Conservation (phyloP, 2,888 invertebrate genomes). For the Nomada ferruginata region DNA sequence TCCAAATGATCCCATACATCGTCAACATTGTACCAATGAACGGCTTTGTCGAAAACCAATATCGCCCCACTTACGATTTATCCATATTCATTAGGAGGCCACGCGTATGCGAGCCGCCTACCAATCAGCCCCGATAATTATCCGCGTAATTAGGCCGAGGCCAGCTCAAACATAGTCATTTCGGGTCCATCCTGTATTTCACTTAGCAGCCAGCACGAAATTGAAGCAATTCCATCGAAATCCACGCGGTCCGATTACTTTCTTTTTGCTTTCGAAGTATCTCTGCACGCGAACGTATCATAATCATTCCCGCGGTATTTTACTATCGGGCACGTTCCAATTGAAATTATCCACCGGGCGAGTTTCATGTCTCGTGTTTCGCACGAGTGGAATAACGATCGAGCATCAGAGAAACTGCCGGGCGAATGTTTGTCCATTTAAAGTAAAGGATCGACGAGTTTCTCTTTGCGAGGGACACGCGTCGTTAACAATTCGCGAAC, state of each 20-base stretch:
- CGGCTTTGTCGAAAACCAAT: conserved; percentile 61
- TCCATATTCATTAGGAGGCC: conserved; percentile 70
- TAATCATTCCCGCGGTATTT: not conserved
- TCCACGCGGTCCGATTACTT: conserved; percentile 22
- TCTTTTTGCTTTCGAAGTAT: conserved; percentile 1
- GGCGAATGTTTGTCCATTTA: conserved; percentile 1
- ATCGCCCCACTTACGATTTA: conserved; percentile 70
- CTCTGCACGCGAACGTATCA: not conserved
- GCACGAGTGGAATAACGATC: not conserved
- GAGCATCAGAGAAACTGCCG: not conserved
- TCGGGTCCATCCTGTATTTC: conserved; percentile 41
- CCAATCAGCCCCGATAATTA: conserved; percentile 72
- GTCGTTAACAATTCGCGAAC: not conserved
- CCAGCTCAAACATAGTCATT: conserved; percentile 54
- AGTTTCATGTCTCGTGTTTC: not conserved
- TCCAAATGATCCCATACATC: conserved; percentile 46
- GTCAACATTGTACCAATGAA: conserved; percentile 41
- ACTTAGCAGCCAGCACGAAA: conserved; percentile 31
- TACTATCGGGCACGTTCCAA: not conserved
- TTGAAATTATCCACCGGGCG: not conserved
- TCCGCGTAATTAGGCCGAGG: conserved; percentile 66
- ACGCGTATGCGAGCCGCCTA: conserved; percentile 42
- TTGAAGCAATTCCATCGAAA: conserved; percentile 12
- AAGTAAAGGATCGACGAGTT: not conserved
- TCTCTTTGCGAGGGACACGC: not conserved